phyloP scores from a whole-genome alignment of 2,113 vertebrate species.

The Hippocampus guttulatus region DNA sequence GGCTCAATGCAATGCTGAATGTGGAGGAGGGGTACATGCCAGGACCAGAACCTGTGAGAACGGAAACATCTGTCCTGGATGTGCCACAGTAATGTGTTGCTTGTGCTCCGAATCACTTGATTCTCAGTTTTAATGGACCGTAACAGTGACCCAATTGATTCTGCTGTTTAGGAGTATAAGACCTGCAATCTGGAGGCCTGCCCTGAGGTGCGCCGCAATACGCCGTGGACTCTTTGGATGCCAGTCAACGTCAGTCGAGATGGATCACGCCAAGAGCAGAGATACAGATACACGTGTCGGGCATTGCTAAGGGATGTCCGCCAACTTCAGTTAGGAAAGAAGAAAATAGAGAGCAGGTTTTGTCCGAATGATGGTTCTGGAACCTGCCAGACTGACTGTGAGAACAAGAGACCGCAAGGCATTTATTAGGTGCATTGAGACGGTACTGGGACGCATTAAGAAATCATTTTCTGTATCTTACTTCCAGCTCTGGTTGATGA shows the following conservation, averaged over 20 bases:
- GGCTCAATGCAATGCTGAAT: conserved; percentile 88
- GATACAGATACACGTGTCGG: conserved; percentile 90
- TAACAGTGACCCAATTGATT: background rate
- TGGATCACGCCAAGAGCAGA: conserved; percentile 89
- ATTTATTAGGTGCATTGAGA: background rate
- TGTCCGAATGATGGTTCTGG: conserved; percentile 83
- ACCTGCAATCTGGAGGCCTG: conserved; percentile 89
- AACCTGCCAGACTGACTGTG: conserved; percentile 87
- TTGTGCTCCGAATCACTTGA: background rate
- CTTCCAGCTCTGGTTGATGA: conserved; percentile 85
- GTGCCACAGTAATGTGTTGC: conserved; percentile 71
- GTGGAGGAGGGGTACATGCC: conserved; percentile 89
- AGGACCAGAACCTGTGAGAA: conserved; percentile 86
- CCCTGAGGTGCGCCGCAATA: conserved; percentile 90
- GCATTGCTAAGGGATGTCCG: conserved; percentile 85
- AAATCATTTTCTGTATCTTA: background rate
- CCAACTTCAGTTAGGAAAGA: conserved; percentile 87
- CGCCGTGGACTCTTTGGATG: conserved; percentile 95
- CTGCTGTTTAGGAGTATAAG: conserved; percentile 81
- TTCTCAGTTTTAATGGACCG: background rate
- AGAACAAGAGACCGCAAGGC: conserved; percentile 24
- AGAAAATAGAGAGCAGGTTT: conserved; percentile 84
- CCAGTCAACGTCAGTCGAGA: conserved; percentile 86
- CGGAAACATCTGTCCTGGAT: conserved; percentile 85
- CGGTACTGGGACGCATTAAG: too few relatives aligned